Base-by-base conservation (phyloP, 1,140 invertebrate species). In the Hyposmocoma kahamanoa region DNA sequence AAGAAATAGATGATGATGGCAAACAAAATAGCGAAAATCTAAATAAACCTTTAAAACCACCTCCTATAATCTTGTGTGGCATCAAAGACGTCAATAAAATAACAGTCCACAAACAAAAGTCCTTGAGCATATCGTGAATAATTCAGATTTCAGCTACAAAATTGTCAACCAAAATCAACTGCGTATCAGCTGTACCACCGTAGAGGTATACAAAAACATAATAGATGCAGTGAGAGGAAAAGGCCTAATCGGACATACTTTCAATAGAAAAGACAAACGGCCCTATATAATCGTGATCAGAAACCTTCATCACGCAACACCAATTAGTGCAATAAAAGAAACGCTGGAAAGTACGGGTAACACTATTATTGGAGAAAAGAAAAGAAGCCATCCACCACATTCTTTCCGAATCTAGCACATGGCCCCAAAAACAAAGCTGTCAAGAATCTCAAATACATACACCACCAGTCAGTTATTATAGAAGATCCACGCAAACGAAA, bases 361-460 rank as follows among this genome's bases (percentile, higher is more conserved):
- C 15, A 43, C 18, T 43, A 22, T 43, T 15, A 18, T 22, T 43
- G 42, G 22, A 24, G 42, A 42, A 42, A 42, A 5, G 42, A 43
- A 43, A 43, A 43, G n/a, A 28, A 17, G 17, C 24, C 42, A 4
- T 24, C 42, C 8, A 24, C 24, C 8, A 43, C 42, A 11, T 43
- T 43, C 22, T 69, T 63, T 44, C 52, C 75, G 1, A 64, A 77
- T 42, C 24, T 79, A 22, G 45, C 60, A 50, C 64, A 50, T 10
- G 50, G 42, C 21, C 42, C 47, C 22, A 77, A 71, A 20, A 78
- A 78, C 34, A 68, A 71, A 57, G 54, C 70, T 42, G 68, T 73
- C 9, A 75, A 67, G 34, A 53, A 43, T 15, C 9, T 43, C 3
- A 22, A 17, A 26, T 24, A 22, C 9, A 28, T 43, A 6, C 62